Base-by-base conservation (phyloP, 1,140 invertebrate genomes). In the Meloidogyne chitwoodi region DNA sequence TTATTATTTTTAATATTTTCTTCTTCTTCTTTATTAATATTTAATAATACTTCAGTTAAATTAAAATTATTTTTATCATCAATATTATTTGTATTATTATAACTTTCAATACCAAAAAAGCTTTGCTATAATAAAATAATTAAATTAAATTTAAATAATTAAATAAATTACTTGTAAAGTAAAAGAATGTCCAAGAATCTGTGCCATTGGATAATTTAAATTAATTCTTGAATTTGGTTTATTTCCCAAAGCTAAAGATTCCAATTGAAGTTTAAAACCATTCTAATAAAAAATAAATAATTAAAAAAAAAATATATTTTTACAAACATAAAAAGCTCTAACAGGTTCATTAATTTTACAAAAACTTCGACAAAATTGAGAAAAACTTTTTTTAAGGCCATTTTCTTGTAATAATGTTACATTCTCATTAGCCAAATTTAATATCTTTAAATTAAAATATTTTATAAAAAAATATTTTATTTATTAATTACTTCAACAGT, bases 281-380 rank as follows among this genome's bases (percentile, higher is more conserved):
- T 87, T 83, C 81, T 81, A 44, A 29, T 81, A 82, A 71, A 44
- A 69, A 26, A 29, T 16, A 63, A 75, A 29, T 68, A 34, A 38
- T 62, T 66, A 48, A 12, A 22, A 22, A 26, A 65, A 41, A n/a
- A n/a, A n/a, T n/a, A n/a, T n/a, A n/a, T n/a, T n/a, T n/a, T n/a
- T 14, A 44, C 64, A 68, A 34, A 81, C 80, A 44, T 84, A 84
- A 73, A 81, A 81, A 38, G 79, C 79, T 79, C 82, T 64, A 61
- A 86, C 77, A 1, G 84, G 84, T 61, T 87, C 84, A 64, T 86
- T 87, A 26, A 84, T 80, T 65, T 77, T 73, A 61, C 84, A 86
- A 73, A 86, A 86, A 41, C 70, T 77, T 1, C 61, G 41, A 65
- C 84, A 85, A 76, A 85, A 85, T 62, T 84, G 71, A 44, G 79